Base-by-base conservation (phyloP, 2,113 vertebrate species). In the Australoheros scitulus region DNA sequence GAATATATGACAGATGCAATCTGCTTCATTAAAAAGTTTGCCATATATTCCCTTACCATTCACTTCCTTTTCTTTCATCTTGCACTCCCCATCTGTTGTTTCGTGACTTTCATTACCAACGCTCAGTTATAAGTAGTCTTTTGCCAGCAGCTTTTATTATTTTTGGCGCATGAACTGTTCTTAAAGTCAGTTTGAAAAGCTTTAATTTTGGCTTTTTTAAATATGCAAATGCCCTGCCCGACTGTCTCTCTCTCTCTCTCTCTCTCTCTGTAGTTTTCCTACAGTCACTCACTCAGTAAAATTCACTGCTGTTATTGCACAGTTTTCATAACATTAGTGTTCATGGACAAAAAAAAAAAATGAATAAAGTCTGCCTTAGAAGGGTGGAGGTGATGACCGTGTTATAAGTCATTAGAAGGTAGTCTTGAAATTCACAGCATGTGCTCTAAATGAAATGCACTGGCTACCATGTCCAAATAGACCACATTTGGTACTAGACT, bases 91-190 rank as follows among this genome's bases (percentile, higher is more conserved):
- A 60, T 86, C 64, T 81, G 47, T 43, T 32, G 50, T 76, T 87
- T 80, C 24, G 85, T 81, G 59, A 32, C 75, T 74, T 84, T 64
- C 75, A 78, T 87, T 50, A 76, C 29, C 43, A 14, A 34, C 17
- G 17, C 57, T 81, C 36, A 76, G 77, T 79, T 32, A 52, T n/a
- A 70, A 52, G 22, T 29, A 38, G 22, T 78, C 26, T 63, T 68
- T 79, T 77, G 11, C 36, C 87, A 61, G 61, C 61, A 59, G 41
- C 50, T 80, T 77, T 86, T 41, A 77, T 78, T 86, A 50, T 58
- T 78, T 34, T 64, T 78, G 64, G 64, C 24, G 61, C 43, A 55
- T 64, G 9, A 8, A 76, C 34, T 61, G 32, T 1, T 56, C 15
- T 43, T 20, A 52, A 74, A 77, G 65, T 57, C 24, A 26, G 56